Evolutionary conservation across 2,113 vertebrate genomes (phyloP).

Genomic region (Colinus virginianus): DNA sequence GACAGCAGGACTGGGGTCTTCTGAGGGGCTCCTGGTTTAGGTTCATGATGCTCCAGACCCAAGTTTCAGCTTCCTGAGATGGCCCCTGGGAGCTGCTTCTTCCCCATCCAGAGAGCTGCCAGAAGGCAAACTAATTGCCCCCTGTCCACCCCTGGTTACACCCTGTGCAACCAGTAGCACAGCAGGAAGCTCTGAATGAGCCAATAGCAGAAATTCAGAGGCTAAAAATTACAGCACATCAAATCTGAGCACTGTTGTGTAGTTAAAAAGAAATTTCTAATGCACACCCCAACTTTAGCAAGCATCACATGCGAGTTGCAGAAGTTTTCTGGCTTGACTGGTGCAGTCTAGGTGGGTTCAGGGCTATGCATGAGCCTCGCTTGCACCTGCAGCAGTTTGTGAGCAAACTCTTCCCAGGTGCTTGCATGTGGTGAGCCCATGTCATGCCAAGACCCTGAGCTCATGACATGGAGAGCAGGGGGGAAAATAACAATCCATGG

Average conservation of each 20-base stretch:
- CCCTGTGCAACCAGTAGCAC: neutral
- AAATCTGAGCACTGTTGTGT: neutral
- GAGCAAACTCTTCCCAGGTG: neutral
- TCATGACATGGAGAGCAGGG: neutral
- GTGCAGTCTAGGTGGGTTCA: fast-evolving
- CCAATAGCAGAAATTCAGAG: neutral
- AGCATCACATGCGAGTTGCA: too few species aligned
- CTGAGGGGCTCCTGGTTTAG: fast-evolving
- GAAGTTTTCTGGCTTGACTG: too few species aligned
- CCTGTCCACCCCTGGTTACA: neutral
- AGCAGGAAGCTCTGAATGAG: neutral
- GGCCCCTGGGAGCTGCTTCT: neutral
- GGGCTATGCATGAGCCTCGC: neutral
- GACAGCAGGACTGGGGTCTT: neutral
- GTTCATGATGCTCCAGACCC: neutral
- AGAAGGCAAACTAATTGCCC: neutral
- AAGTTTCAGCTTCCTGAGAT: neutral
- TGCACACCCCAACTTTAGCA: neutral
- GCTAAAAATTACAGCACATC: neutral
- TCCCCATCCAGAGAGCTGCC: neutral
- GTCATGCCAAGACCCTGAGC: neutral
- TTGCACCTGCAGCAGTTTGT: too few species aligned
- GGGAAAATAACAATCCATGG: neutral
- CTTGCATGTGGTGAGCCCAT: neutral
- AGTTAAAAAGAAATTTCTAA: neutral